Evolutionary conservation across 2,797 vertebrate genomes (phyloP).

Genomic region (Xiphophorus birchmanni): DNA sequence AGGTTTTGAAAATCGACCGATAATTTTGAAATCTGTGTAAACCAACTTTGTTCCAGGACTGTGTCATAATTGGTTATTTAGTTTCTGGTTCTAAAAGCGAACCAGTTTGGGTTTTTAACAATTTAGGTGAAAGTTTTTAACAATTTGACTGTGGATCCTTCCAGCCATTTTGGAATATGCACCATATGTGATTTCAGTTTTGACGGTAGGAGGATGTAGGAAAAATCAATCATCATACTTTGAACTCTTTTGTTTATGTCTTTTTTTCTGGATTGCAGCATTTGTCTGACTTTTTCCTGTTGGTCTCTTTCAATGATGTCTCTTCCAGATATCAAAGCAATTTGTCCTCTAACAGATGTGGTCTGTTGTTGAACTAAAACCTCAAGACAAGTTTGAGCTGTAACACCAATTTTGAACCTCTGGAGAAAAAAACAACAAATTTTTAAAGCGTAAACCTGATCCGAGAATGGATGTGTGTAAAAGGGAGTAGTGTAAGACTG

Average conservation of each 20-base stretch:
- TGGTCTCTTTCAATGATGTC: constrained; percentile 51
- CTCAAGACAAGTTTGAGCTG: constrained; percentile 41
- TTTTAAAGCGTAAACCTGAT: constrained; percentile 31
- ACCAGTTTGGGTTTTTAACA: not conserved
- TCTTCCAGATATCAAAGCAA: constrained; percentile 58
- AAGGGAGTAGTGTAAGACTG: constrained; percentile 42
- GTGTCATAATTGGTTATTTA: not conserved
- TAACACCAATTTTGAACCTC: constrained; percentile 47
- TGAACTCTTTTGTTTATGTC: constrained; percentile 13
- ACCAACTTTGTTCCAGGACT: not conserved
- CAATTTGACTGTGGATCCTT: constrained; percentile 42
- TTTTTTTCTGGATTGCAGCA: constrained; percentile 12
- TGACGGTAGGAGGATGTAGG: constrained; percentile 30
- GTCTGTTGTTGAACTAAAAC: constrained; percentile 40
- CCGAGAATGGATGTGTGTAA: constrained; percentile 23
- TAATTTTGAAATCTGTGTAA: too few relatives aligned
- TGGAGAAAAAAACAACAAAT: constrained; percentile 10
- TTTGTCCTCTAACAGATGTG: constrained; percentile 61
- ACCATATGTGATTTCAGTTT: constrained; percentile 54
- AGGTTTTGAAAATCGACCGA: too few relatives aligned
- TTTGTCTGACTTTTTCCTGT: constrained; percentile 28
- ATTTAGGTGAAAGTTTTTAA: constrained; percentile 60
- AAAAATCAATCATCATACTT: constrained; percentile 35
- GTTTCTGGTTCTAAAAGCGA: not conserved
- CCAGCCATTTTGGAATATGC: constrained; percentile 44